Conservation (phyloP, 2,888 invertebrate genomes). For the Cephus nigrinus region DNA sequence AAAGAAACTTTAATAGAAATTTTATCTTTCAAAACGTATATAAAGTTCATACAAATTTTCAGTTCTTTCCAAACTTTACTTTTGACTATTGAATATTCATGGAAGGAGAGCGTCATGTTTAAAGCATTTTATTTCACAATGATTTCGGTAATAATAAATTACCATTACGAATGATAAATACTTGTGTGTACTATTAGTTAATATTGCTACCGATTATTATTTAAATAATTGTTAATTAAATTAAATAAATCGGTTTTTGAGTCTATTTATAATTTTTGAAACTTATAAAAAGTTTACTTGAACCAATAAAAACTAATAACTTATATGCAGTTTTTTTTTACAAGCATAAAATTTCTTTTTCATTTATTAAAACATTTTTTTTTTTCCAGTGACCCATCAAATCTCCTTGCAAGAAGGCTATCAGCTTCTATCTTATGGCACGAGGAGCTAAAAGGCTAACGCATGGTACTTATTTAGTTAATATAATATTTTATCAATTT, state of each 20-base stretch:
- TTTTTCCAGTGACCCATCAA: neutral
- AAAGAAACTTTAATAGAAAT: too few species aligned
- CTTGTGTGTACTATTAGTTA: neutral
- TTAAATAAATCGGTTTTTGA: too few species aligned
- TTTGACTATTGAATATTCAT: neutral
- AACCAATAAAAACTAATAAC: too few species aligned
- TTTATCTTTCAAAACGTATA: too few species aligned
- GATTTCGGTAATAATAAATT: neutral
- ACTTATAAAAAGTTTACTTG: too few species aligned
- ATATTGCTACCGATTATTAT: neutral
- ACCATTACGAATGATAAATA: neutral
- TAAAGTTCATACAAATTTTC: too few species aligned
- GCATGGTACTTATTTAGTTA: conserved; percentile 4
- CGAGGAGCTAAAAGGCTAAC: neutral
- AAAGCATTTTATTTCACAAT: neutral
- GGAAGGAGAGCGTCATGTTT: neutral
- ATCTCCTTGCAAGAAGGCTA: neutral
- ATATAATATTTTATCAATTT: neutral
- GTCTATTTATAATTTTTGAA: too few species aligned
- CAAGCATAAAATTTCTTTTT: neutral
- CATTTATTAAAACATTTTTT: neutral
- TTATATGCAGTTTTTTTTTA: neutral
- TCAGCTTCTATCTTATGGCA: neutral
- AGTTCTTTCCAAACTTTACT: neutral
- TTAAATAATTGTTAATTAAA: too few species aligned